These are phyloP conservation scores for Opisthograptis luteolata DNA, from an alignment of 2,888 invertebrate genomes.

Conservation along the genomic window DNA sequence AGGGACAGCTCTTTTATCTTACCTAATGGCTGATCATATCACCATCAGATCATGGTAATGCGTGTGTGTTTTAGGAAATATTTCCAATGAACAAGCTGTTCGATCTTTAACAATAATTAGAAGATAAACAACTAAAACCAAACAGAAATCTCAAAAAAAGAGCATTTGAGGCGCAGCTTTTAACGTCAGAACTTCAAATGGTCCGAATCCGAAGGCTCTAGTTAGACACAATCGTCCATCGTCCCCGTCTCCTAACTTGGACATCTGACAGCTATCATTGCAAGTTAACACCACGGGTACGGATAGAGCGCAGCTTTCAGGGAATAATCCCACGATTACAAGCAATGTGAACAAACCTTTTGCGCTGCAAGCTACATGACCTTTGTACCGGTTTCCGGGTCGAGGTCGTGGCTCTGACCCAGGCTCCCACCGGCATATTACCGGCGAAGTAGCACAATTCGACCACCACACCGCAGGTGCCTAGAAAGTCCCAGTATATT, in stretches of 20 bases:
- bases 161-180: constrained; percentile 4
- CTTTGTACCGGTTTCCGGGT: constrained; percentile 61
- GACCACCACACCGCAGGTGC: constrained; percentile 35
- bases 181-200: neutral
- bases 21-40: too few relatives aligned
- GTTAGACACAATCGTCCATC: too few relatives aligned
- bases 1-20: too few relatives aligned
- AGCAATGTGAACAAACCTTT: constrained; percentile 35
- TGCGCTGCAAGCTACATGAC: constrained; percentile 52
- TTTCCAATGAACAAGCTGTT: too few relatives aligned
- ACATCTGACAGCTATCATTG: constrained; percentile 2
- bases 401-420: constrained; percentile 60
- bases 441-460: constrained; percentile 39
- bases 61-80: too few relatives aligned
- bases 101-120: too few relatives aligned
- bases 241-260: constrained; percentile 5
- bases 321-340: neutral
- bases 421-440: constrained; percentile 46
- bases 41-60: too few relatives aligned
- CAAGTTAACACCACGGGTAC: neutral
- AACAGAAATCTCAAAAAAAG: too few relatives aligned
- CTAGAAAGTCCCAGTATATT: constrained; percentile 15
- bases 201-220: too few relatives aligned
- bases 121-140: too few relatives aligned
- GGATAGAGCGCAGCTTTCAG: neutral